Conservation (phyloP, 2,888 invertebrate species). For the Leptopterna dolabrata region DNA sequence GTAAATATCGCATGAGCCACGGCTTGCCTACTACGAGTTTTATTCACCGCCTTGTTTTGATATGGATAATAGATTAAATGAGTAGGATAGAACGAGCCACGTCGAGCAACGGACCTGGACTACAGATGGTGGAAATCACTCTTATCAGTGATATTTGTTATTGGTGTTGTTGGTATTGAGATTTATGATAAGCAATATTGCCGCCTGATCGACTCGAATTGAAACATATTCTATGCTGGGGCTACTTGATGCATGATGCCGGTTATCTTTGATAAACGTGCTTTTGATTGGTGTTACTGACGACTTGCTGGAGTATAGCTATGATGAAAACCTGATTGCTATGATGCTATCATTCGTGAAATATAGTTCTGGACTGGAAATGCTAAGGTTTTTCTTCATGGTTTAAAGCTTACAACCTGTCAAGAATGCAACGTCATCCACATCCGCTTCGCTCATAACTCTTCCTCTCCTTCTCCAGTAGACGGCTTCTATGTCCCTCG, state of each 20-base stretch:
- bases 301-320: background rate
- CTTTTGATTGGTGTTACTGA: background rate
- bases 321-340: background rate
- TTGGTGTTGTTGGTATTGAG: background rate
- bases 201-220: background rate
- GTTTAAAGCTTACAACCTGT: constrained; percentile 72
- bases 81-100: background rate
- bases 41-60: background rate
- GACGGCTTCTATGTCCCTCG: constrained; percentile 69
- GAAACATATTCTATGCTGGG: background rate
- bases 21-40: background rate
- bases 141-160: background rate
- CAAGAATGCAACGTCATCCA: constrained; percentile 92
- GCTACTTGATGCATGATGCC: constrained; percentile 3
- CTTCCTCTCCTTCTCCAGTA: constrained; percentile 68
- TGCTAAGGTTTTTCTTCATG: background rate
- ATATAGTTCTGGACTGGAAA: background rate
- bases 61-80: background rate
- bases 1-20: background rate
- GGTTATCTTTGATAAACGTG: background rate
- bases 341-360: background rate
- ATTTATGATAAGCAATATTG: background rate
- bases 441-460: constrained; percentile 90
- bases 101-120: too few species aligned
- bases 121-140: background rate